Evolutionary conservation across 2,888 invertebrate species (phyloP).

Genomic region (Salpingus planirostris): DNA sequence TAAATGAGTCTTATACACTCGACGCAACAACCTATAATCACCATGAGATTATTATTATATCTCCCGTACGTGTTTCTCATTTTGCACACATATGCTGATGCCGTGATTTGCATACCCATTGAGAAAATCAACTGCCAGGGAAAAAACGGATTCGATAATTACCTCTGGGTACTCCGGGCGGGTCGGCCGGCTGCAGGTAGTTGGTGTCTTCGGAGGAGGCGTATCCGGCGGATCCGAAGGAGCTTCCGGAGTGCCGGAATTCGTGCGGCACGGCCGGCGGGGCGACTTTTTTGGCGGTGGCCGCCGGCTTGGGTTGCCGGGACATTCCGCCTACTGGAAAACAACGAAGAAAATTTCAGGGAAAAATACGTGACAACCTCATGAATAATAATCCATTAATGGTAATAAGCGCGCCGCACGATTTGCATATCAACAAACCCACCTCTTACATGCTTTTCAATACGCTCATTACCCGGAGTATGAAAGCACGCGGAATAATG

Average conservation of each 20-base stretch:
- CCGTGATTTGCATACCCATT: too few species aligned
- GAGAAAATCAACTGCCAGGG: background rate
- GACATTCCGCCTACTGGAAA: slow-evolving; percentile 82
- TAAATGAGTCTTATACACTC: too few species aligned
- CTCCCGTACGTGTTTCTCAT: too few species aligned
- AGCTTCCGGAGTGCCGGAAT: slow-evolving; percentile 71
- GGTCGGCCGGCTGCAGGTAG: slow-evolving; percentile 52
- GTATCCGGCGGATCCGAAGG: slow-evolving; percentile 70
- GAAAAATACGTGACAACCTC: slow-evolving; percentile 1
- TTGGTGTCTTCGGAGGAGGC: slow-evolving; percentile 68
- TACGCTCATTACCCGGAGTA: slow-evolving; percentile 1
- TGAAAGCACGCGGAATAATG: slow-evolving; percentile 6
- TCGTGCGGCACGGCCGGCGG: slow-evolving; percentile 80
- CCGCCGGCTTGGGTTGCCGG: slow-evolving; percentile 71
- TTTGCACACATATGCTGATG: too few species aligned
- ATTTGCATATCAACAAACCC: slow-evolving; percentile 10
- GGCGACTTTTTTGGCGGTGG: slow-evolving; percentile 84
- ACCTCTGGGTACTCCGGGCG: slow-evolving; percentile 40
- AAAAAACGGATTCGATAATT: too few species aligned
- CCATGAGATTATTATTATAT: too few species aligned
- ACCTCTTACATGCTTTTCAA: too few species aligned
- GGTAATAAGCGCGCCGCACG: too few species aligned
- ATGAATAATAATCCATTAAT: slow-evolving; percentile 1
- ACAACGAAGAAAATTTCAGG: slow-evolving; percentile 27
- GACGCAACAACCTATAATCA: too few species aligned